These are phyloP conservation scores for Linnaemya tessellans DNA, from an alignment of 2,888 invertebrate genomes.

Conservation along the genomic window DNA sequence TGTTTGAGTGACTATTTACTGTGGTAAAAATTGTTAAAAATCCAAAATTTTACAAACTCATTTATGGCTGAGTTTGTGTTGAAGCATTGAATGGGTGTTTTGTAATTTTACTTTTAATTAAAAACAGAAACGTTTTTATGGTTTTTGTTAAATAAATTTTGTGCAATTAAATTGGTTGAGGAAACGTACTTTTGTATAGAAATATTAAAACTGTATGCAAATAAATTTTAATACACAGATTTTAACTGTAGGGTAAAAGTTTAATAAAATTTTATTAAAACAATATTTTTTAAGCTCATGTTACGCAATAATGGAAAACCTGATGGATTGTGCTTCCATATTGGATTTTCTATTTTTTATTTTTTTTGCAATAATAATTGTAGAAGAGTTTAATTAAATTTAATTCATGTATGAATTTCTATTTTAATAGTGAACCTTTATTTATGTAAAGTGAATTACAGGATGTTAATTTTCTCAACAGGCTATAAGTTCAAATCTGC, in stretches of 20 bases:
- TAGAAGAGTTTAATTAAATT: too few relatives aligned
- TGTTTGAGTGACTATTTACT: slow-evolving; percentile 5
- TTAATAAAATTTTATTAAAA: too few relatives aligned
- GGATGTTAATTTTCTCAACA: too few relatives aligned
- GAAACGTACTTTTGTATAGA: background rate
- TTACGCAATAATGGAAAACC: too few relatives aligned
- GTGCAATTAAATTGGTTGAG: slow-evolving; percentile 12
- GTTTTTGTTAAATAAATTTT: slow-evolving; percentile 13
- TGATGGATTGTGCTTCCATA: too few relatives aligned
- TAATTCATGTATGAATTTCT: too few relatives aligned
- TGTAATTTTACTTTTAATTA: slow-evolving; percentile 39
- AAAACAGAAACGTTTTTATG: slow-evolving; percentile 26
- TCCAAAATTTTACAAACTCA: slow-evolving; percentile 34
- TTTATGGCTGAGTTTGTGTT: slow-evolving; percentile 9
- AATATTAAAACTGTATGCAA: background rate
- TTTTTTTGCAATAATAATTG: too few relatives aligned
- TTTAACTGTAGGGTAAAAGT: background rate
- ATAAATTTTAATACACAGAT: background rate
- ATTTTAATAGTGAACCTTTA: too few relatives aligned
- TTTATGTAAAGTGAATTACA: too few relatives aligned
- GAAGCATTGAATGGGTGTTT: background rate
- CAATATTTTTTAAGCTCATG: too few relatives aligned
- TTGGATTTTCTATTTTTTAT: too few relatives aligned
- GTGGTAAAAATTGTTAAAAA: slow-evolving; percentile 14
- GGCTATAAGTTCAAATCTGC: too few relatives aligned